phyloP scores from a whole-genome alignment of 2,113 vertebrate species.

The Stictonetta naevosa region DNA sequence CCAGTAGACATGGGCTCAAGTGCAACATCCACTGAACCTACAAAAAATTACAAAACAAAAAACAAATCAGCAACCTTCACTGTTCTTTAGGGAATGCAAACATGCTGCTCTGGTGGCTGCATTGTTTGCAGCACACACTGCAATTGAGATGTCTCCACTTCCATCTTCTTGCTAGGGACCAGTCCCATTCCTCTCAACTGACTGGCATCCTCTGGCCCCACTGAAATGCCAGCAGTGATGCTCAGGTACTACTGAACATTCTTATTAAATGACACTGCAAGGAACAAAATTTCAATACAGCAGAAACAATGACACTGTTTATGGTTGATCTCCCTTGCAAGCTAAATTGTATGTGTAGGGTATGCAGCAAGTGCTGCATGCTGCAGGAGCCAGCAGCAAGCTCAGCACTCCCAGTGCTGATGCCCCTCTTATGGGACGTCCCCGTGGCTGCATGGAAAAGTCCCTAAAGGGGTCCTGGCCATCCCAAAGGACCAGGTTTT shows the following conservation, averaged over 20 bases:
- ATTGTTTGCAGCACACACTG: not conserved
- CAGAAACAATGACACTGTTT: not conserved
- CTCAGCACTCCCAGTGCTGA: not conserved
- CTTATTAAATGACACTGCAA: accelerated
- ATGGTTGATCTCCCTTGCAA: accelerated
- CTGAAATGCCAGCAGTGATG: not conserved
- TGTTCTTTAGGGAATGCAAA: accelerated
- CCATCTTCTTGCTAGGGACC: not conserved
- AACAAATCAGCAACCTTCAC: not conserved
- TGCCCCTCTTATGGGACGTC: not conserved
- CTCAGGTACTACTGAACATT: not conserved
- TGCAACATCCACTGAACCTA: not conserved
- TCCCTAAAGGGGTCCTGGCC: not conserved
- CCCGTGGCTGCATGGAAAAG: accelerated
- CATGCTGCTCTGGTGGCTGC: not conserved
- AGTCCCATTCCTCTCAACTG: not conserved
- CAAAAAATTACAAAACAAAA: not conserved
- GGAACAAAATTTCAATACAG: not conserved
- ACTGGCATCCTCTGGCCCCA: not conserved
- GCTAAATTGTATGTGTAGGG: not conserved
- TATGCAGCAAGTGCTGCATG: not conserved
- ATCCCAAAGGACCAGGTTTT: not conserved
- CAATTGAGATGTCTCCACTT: not conserved
- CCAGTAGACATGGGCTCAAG: accelerated
- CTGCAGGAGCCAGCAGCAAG: not conserved